Conservation (phyloP, 2,113 vertebrate species). For the Malaclemys terrapin region DNA sequence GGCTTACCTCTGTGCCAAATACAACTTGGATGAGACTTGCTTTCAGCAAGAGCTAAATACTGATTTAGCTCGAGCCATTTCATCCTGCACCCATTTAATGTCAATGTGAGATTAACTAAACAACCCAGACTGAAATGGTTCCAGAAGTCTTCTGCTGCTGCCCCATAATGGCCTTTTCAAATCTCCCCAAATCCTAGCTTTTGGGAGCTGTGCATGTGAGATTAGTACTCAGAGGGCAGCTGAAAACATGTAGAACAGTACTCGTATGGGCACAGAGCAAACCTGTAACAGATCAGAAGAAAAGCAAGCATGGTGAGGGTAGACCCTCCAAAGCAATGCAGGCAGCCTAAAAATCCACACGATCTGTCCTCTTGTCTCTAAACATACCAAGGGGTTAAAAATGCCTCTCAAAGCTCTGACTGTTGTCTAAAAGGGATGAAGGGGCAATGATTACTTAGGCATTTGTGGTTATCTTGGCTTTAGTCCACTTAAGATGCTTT, state of each 20-base stretch:
- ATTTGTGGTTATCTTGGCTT: slow-evolving; percentile 37
- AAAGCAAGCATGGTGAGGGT: background rate
- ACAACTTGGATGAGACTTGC: background rate
- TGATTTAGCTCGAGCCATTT: background rate
- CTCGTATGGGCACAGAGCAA: background rate
- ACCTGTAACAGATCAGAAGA: background rate
- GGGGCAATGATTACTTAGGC: background rate
- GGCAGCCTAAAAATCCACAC: background rate
- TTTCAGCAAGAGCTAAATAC: background rate
- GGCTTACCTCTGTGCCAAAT: background rate
- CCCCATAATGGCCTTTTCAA: background rate
- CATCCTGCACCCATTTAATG: background rate
- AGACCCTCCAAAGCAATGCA: background rate
- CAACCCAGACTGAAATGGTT: background rate
- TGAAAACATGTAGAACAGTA: background rate
- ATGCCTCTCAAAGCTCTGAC: background rate
- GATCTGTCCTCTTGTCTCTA: background rate
- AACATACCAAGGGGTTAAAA: background rate
- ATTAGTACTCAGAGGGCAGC: background rate
- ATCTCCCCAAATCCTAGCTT: background rate
- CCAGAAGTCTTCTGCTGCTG: background rate
- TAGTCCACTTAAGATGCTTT: background rate
- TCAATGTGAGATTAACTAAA: background rate
- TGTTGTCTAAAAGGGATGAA: background rate
- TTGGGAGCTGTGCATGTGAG: background rate